These are phyloP conservation scores for Agapornis roseicollis DNA, from an alignment of 2,113 vertebrate species.

Conservation along the genomic window DNA sequence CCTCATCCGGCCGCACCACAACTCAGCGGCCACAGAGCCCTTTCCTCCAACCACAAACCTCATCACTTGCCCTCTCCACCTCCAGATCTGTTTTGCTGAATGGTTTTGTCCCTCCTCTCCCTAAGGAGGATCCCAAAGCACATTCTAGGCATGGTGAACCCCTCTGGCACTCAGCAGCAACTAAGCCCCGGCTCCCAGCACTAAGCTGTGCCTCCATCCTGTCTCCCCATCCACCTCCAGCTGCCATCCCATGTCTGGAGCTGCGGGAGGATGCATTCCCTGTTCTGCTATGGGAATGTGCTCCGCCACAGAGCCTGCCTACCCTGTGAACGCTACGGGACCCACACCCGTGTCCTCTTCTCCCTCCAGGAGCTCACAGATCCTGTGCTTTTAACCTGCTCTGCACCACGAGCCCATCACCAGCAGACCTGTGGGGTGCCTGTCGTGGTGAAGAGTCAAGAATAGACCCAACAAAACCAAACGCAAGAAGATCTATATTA, in stretches of 20 bases:
- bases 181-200: not conserved
- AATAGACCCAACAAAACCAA: not conserved
- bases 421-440: not conserved
- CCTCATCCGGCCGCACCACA: not conserved
- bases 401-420: not conserved
- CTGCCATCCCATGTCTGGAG: accelerated
- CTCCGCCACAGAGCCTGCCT: not conserved
- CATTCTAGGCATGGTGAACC: not conserved
- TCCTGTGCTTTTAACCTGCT: not conserved
- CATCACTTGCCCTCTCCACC: not conserved
- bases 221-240: not conserved
- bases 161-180: not conserved
- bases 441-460: not conserved
- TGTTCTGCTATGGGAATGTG: accelerated
- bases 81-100: not conserved
- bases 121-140: not conserved
- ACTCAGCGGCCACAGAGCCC: accelerated
- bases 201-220: not conserved
- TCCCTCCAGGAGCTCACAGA: not conserved
- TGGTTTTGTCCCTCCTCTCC: not conserved
- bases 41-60: not conserved
- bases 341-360: not conserved
- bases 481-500: accelerated
- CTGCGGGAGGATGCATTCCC: not conserved
- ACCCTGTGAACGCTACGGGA: not conserved